These are phyloP conservation scores for Galerucella pusilla DNA, from an alignment of 2,888 invertebrate genomes.

Conservation along the genomic window DNA sequence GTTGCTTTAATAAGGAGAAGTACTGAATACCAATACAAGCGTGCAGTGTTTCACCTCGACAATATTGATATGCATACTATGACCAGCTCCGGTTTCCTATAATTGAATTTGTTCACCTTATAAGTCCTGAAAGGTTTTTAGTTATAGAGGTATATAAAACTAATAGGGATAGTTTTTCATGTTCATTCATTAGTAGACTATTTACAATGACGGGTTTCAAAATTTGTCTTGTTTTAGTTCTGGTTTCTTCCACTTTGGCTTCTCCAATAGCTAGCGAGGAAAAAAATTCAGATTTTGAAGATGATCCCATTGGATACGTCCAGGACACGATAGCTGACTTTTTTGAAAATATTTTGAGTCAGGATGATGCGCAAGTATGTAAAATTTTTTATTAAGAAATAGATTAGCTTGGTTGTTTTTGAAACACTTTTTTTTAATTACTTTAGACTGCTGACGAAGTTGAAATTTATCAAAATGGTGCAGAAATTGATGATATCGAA, in stretches of 20 bases:
- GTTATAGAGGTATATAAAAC: constrained; percentile 34
- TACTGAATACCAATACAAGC: constrained; percentile 32
- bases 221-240: constrained; percentile 38
- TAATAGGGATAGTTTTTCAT: constrained; percentile 24
- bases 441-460: constrained; percentile 46
- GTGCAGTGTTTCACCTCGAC: constrained; percentile 8
- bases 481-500: constrained; percentile 68
- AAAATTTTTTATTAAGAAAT: background rate
- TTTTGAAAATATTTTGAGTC: constrained; percentile 78
- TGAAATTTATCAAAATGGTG: constrained; percentile 73
- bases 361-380: constrained; percentile 68
- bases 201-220: constrained; percentile 38
- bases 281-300: constrained; percentile 75
- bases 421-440: background rate
- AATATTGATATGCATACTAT: constrained; percentile 28
- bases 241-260: constrained; percentile 33
- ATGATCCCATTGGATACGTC: constrained; percentile 75
- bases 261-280: constrained; percentile 51
- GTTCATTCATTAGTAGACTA: constrained; percentile 23
- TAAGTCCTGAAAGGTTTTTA: constrained; percentile 21
- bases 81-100: constrained; percentile 25
- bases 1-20: constrained; percentile 31
- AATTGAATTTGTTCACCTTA: constrained; percentile 22
- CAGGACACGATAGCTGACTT: constrained; percentile 72
- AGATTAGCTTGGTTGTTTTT: background rate